phyloP scores from a whole-genome alignment of 37 sponge, comb jelly and placozoan genomes.

The Aphrocallistes beatrix region DNA sequence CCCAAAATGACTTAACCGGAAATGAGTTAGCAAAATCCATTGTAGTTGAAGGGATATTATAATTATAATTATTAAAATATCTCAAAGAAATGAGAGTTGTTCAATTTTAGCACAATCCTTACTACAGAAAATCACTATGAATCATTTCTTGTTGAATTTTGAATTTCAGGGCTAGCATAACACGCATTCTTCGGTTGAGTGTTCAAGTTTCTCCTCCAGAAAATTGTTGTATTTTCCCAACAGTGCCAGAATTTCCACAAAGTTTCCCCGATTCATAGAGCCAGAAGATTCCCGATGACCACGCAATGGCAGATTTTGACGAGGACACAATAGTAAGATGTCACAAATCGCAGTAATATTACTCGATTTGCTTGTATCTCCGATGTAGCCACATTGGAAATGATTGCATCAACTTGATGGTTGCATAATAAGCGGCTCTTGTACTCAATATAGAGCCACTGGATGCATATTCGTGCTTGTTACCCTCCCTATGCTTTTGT shows the following conservation, averaged over 20 bases:
- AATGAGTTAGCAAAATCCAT: no score
- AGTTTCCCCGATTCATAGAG: not conserved
- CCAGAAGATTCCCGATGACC: not conserved
- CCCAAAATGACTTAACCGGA: no score
- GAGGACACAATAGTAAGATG: not conserved
- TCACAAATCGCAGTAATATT: not conserved
- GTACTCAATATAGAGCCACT: not conserved
- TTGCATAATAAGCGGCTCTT: not conserved
- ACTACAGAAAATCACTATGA: not conserved
- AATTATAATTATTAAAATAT: no score
- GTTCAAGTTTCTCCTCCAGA: not conserved
- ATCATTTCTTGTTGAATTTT: not conserved
- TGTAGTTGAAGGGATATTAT: no score
- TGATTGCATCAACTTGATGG: not conserved
- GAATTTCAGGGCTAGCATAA: not conserved
- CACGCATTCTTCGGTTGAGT: not conserved
- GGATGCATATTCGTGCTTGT: not conserved
- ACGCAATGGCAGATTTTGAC: not conserved
- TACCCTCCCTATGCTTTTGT: not conserved
- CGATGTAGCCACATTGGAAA: not conserved
- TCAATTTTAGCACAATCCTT: not conserved
- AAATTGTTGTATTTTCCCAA: not conserved
- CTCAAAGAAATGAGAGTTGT: not conserved
- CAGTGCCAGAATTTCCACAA: not conserved
- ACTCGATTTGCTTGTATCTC: not conserved